Conservation (phyloP, 2,888 invertebrate genomes). For the Omphaloscelis lunosa region DNA sequence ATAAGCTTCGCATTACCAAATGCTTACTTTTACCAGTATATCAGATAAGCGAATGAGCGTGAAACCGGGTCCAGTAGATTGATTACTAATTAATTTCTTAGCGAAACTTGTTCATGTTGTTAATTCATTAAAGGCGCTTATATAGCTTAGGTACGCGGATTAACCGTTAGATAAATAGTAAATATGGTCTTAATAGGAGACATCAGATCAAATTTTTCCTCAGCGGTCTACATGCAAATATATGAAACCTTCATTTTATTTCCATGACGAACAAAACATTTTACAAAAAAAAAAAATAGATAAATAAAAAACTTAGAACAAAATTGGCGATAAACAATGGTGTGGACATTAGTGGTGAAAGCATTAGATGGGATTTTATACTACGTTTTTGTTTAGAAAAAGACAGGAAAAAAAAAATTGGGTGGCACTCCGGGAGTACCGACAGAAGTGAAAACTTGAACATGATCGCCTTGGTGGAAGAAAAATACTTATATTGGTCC, state of each 20-base stretch:
- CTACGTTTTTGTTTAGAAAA: background rate
- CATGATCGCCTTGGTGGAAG: too few relatives aligned
- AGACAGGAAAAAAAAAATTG: too few relatives aligned
- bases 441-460: too few relatives aligned
- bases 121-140: conserved; percentile 39
- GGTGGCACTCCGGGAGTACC: too few relatives aligned
- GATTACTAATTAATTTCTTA: conserved; percentile 41
- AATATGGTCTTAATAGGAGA: background rate
- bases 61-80: conserved; percentile 25
- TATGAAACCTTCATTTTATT: background rate
- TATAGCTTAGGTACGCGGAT: conserved; percentile 19
- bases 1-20: conserved; percentile 42
- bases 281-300: too few relatives aligned
- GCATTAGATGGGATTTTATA: background rate
- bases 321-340: background rate
- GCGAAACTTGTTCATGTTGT: conserved; percentile 25
- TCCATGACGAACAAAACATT: too few relatives aligned
- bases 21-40: conserved; percentile 37
- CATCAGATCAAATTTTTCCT: background rate
- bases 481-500: too few relatives aligned
- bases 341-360: background rate
- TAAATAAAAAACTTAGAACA: background rate
- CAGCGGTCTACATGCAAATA: background rate
- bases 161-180: conserved; percentile 10
- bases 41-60: conserved; percentile 41